Base-by-base conservation (phyloP, 1,140 invertebrate genomes). In the Rhizoglyphus robini region DNA sequence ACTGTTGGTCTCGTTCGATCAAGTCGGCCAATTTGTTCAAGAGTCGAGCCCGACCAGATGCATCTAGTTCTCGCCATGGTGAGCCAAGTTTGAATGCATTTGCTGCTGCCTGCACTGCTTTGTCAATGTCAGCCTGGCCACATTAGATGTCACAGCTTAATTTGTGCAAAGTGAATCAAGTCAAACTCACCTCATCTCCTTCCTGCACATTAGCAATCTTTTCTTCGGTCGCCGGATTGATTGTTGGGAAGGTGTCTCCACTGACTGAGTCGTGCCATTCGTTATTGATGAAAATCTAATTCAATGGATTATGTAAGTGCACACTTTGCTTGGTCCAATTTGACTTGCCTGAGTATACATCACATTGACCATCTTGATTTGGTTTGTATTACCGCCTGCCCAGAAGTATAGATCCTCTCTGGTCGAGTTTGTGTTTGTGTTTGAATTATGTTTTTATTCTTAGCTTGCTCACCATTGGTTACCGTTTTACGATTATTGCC, bases 201-300 rank as follows among this genome's bases (percentile, higher is more conserved):
- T 67, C 66, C 30, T 58, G 30, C 61, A 69, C 66, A 20, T 68
- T 4, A 32, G 36, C 25, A 23, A 69, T 65, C 34, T 51, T 51
- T 62, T 67, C 63, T 15, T 68, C 66, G 31, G 63, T 69, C 4
- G 68, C 36, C 18, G 68, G 66, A 57, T 68, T 65, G 11, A 67
- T 62, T 1, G 60, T 59, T 18, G 65, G 8, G 47, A 69, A 69
- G 30, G 41, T 69, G 29, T 67, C 65, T 0, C 89, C 88, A 54
- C 84, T 86, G 49, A 81, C 81, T 0, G 94, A 88, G 73, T 93
- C 87, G 66, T 86, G 84, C 87, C 89, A 99, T 78, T 97, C 91
- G 79, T 98, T 98, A 78, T 98, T 92, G 67, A 98, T 95, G 73
- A 98, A 98, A 57, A 97, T 80, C 93, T 98, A 11, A 20, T 8